Evolutionary conservation across 2,888 invertebrate genomes (phyloP).

Genomic region (Yponomeuta sedellus): DNA sequence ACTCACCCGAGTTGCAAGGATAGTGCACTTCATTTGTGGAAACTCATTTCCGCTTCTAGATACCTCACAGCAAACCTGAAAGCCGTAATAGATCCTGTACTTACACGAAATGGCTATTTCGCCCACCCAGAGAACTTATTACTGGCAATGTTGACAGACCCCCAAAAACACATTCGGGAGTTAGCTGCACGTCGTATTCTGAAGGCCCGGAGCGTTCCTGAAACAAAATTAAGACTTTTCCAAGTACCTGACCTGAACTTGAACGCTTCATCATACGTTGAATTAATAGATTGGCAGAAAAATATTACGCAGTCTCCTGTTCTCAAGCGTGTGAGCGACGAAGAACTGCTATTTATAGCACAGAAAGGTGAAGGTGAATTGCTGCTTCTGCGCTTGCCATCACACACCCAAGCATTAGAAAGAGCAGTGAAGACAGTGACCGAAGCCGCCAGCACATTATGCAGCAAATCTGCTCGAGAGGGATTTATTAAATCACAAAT

Average conservation of each 20-base stretch:
- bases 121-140: constrained; percentile 32
- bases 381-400: constrained; percentile 22
- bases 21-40: background rate
- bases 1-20: no score
- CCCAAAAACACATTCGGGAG: constrained; percentile 9
- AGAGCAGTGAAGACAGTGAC: constrained; percentile 24
- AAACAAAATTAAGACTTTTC: constrained; percentile 22
- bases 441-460: constrained; percentile 21
- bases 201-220: constrained; percentile 21
- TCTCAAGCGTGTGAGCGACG: constrained; percentile 19
- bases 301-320: constrained; percentile 17
- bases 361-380: background rate
- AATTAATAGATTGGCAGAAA: constrained; percentile 23
- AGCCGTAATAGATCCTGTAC: constrained; percentile 18
- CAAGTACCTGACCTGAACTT: constrained; percentile 24
- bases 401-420: constrained; percentile 26
- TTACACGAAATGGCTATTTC: constrained; percentile 23
- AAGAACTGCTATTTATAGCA: constrained; percentile 17
- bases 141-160: constrained; percentile 27
- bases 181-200: constrained; percentile 18
- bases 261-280: constrained; percentile 22
- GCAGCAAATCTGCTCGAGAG: constrained; percentile 15
- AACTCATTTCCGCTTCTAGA: constrained; percentile 8
- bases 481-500: constrained; percentile 22
- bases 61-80: constrained; percentile 17